phyloP scores from a whole-genome alignment of 2,888 invertebrate species.

The Stictocephala bisonia region DNA sequence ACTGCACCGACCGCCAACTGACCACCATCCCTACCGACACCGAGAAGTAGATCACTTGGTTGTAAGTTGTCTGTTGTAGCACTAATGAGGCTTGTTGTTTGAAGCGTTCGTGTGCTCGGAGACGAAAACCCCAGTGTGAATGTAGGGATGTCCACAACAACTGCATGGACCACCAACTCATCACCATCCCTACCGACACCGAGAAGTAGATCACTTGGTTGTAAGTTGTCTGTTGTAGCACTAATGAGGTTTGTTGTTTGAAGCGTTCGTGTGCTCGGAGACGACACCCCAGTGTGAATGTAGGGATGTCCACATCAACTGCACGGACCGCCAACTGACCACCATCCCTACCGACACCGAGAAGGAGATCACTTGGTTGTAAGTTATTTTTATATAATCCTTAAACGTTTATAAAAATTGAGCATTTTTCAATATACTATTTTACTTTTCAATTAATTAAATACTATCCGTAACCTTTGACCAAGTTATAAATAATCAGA shows the following conservation, averaged over 20 bases:
- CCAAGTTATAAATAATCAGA: no score
- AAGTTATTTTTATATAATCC: conserved; percentile 58
- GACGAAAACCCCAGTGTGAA: conserved; percentile 61
- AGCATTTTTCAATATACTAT: not conserved
- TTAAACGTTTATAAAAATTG: not conserved
- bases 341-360: conserved; percentile 62
- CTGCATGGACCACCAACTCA: conserved; percentile 62
- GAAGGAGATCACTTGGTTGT: conserved; percentile 63
- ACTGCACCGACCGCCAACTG: conserved; percentile 64
- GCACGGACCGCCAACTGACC: conserved; percentile 62
- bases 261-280: conserved; percentile 64
- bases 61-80: no score
- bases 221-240: no score
- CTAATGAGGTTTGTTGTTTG: no score
- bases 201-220: conserved; percentile 62
- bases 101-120: conserved; percentile 64
- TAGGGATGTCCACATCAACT: conserved; percentile 65
- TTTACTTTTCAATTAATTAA: no score
- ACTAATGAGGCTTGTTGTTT: no score
- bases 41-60: conserved; percentile 62
- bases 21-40: conserved; percentile 60
- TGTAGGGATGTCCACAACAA: conserved; percentile 65
- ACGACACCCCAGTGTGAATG: conserved; percentile 63
- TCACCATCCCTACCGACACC: conserved; percentile 60
- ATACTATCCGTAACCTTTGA: no score